Evolutionary conservation across 2,797 vertebrate genomes (phyloP).

Genomic region (Catamblyrhynchus diadema): DNA sequence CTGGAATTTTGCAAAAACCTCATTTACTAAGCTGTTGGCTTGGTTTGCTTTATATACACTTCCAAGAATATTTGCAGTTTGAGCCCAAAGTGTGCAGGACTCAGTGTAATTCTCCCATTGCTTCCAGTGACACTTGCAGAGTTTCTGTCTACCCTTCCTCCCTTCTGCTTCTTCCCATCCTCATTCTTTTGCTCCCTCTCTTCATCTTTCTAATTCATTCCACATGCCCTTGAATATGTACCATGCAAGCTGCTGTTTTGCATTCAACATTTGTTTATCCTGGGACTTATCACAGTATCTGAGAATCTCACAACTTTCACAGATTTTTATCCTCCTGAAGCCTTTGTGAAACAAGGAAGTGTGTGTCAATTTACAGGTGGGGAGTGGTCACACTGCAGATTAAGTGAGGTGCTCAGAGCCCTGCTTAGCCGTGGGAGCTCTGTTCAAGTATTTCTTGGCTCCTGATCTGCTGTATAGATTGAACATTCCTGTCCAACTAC

Average conservation of each 20-base stretch:
- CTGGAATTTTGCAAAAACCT: background rate
- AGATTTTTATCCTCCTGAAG: conserved; percentile 60
- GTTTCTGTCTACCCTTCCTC: background rate
- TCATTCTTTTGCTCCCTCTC: conserved; percentile 6
- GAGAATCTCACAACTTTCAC: conserved; percentile 62
- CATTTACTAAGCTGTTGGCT: background rate
- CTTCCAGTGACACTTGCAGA: background rate
- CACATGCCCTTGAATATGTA: conserved; percentile 61
- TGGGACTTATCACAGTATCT: conserved; percentile 52
- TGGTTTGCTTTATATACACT: background rate
- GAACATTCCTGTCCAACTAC: conserved; percentile 43
- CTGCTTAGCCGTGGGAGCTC: conserved; percentile 52
- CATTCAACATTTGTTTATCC: conserved; percentile 64
- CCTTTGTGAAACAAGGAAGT: conserved; percentile 63
- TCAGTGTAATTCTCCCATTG: background rate
- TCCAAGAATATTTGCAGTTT: background rate
- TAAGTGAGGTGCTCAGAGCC: conserved; percentile 24
- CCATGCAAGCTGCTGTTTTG: conserved; percentile 51
- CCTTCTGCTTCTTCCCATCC: conserved; percentile 8
- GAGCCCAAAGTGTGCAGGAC: background rate
- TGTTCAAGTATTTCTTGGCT: conserved; percentile 53
- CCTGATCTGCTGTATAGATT: conserved; percentile 37
- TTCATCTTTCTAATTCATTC: conserved; percentile 60
- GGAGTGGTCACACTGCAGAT: conserved; percentile 51
- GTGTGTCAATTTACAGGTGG: conserved; percentile 25